Evolutionary conservation across 2,113 vertebrate genomes (phyloP), one percentile per base, ranked within the genome.

Genomic region (Clarias magur): DNA sequence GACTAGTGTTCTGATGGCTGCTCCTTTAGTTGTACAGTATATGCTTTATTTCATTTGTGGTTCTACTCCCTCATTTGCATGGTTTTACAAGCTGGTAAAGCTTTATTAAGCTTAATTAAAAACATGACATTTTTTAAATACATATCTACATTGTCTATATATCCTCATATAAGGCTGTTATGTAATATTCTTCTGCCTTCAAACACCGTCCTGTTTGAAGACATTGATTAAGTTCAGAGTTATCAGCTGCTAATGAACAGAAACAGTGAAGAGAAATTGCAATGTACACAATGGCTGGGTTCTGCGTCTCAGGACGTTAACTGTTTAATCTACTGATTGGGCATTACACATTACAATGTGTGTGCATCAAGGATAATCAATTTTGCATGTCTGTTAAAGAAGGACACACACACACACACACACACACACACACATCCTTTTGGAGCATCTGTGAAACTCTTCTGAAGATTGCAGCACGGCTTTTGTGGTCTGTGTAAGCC

Each of bases 391-490:
- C 21, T 54, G 62, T 17, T 23, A 42, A 15, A 25, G 48, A 42
- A 1, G 25, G 4, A 34, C 13, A 19, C 38, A 53, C 48, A 57
- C 38, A 57, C 59, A 78, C 73, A 54, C 62, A 76, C 25, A 80
- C 54, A 68, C 42, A 70, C 34, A 57, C 38, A 82, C 63, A 63
- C 73, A 79, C 56, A 38, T 62, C 54, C 57, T 72, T 56, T 25
- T 60, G 78, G 21, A 83, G 87, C 86, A 91, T 92, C 88, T 92
- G 91, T 87, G 68, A 82, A 91, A 86, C 63, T 89, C 88, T 85
- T 90, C 84, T 63, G 53, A 53, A 82, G 75, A 54, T 59, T 72
- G 30, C 23, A 65, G 73, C 67, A 34, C 53, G 48, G 86, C 80
- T 81, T 88, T 60, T 88, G 87, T 60, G 70, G 83, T 88, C 85